Conservation (phyloP, 2,888 invertebrate genomes). For the Oeneis ivallda region DNA sequence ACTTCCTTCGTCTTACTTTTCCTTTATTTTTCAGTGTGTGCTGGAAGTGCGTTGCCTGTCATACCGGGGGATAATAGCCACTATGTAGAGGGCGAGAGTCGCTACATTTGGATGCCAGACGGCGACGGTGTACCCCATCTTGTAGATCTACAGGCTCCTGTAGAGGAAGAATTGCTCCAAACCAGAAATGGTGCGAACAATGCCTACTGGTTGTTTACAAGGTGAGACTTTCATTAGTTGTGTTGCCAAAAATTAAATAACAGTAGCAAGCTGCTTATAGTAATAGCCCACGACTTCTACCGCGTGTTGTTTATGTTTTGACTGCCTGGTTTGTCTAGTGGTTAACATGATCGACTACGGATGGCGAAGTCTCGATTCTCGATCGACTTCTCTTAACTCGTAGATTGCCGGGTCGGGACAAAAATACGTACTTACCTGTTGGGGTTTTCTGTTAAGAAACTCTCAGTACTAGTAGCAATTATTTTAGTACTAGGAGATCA, state of each 20-base stretch:
- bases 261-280: too few species aligned
- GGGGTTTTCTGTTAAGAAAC: too few species aligned
- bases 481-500: too few species aligned
- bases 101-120: constrained; percentile 51
- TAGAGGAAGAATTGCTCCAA: constrained; percentile 26
- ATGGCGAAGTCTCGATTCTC: too few species aligned
- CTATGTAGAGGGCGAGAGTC: constrained; percentile 47
- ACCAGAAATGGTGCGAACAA: constrained; percentile 45
- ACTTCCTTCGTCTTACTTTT: not conserved
- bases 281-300: too few species aligned
- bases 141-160: constrained; percentile 45
- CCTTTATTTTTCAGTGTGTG: constrained; percentile 30
- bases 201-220: constrained; percentile 48
- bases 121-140: constrained; percentile 44
- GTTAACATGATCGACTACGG: too few species aligned
- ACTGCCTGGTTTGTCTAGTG: too few species aligned
- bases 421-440: too few species aligned
- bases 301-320: too few species aligned
- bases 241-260: not conserved
- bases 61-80: constrained; percentile 47
- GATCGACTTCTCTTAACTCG: too few species aligned
- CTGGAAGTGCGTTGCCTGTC: constrained; percentile 27
- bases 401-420: too few species aligned
- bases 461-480: too few species aligned
- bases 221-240: constrained; percentile 33